Conservation (phyloP, 2,797 vertebrate genomes). For the Siniperca scherzeri region DNA sequence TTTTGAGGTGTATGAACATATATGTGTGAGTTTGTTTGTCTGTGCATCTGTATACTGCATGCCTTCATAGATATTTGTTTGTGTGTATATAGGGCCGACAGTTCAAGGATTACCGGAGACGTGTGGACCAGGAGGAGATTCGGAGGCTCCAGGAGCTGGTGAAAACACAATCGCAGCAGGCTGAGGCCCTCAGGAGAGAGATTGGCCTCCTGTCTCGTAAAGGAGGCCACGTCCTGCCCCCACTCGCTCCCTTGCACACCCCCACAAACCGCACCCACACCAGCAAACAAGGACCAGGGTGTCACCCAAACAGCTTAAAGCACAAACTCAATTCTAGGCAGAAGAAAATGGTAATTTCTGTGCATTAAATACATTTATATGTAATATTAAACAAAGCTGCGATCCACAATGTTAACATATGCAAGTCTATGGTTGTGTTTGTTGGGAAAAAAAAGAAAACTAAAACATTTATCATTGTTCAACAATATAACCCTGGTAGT, state of each 20-base stretch:
- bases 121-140: slow-evolving; percentile 75
- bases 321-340: too few relatives aligned
- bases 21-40: not conserved
- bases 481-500: not conserved
- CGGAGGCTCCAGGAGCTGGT: slow-evolving; percentile 78
- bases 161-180: slow-evolving; percentile 67
- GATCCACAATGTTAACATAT: too few relatives aligned
- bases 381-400: too few relatives aligned
- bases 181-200: slow-evolving; percentile 81
- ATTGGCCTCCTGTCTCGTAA: slow-evolving; percentile 83
- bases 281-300: not conserved
- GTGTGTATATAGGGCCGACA: slow-evolving; percentile 80
- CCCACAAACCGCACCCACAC: not conserved
- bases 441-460: too few relatives aligned
- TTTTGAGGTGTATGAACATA: not conserved
- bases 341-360: too few relatives aligned
- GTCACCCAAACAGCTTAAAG: not conserved
- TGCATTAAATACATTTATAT: too few relatives aligned
- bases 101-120: slow-evolving; percentile 77
- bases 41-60: not conserved
- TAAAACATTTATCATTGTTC: too few relatives aligned
- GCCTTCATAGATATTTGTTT: not conserved
- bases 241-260: slow-evolving; percentile 6
- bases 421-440: too few relatives aligned
- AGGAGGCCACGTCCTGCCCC: slow-evolving; percentile 81